phyloP scores from a whole-genome alignment of 2,797 vertebrate species.

The Thunnus albacares region DNA sequence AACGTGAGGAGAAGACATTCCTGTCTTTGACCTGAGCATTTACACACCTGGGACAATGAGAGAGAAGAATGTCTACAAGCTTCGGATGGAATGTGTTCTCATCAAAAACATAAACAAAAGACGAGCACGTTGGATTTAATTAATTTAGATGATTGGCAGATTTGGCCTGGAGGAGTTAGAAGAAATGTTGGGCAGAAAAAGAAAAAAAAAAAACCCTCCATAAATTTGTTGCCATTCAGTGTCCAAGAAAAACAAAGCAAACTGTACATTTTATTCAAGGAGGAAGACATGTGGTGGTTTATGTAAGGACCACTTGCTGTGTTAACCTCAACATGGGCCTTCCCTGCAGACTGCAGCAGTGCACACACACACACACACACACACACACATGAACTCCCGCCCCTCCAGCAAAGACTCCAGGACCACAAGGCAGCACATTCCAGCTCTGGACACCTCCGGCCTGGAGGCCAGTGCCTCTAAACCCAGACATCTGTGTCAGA shows the following conservation, averaged over 20 bases:
- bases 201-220: background rate
- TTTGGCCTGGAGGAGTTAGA: constrained; percentile 21
- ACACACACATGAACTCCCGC: background rate
- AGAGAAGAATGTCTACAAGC: constrained; percentile 31
- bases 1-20: constrained; percentile 48
- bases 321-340: constrained; percentile 66
- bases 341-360: constrained; percentile 60
- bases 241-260: constrained; percentile 73
- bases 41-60: constrained; percentile 52
- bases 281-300: constrained; percentile 74
- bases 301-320: constrained; percentile 75
- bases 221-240: constrained; percentile 36
- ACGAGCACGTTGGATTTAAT: constrained; percentile 37
- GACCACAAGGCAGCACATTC: constrained; percentile 72
- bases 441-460: constrained; percentile 61
- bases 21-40: constrained; percentile 53
- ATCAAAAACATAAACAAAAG: constrained; percentile 38
- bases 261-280: constrained; percentile 72
- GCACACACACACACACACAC: constrained; percentile 52
- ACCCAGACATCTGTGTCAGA: constrained; percentile 73
- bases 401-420: constrained; percentile 57
- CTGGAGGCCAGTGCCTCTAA: constrained; percentile 46
- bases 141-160: background rate
- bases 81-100: constrained; percentile 46
- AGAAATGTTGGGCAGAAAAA: constrained; percentile 6